A percentile compares a stretch with the other conserved stretches of the same genome.
Conservation (phyloP, 2,888 invertebrate species). For the Athalia rosae region DNA sequence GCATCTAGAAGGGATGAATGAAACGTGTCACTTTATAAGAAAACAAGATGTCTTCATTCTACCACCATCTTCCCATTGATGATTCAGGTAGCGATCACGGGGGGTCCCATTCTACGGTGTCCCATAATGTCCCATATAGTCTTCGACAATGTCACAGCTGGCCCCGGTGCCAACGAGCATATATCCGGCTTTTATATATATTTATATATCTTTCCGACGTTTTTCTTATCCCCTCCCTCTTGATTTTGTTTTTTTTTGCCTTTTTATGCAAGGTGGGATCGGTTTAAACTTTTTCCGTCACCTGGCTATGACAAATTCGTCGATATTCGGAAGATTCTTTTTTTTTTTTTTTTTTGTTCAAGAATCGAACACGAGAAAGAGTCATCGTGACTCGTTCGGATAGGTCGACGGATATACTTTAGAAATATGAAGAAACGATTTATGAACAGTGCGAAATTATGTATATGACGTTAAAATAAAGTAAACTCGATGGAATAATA, state of each 20-base stretch:
- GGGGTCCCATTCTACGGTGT: constrained; percentile 46
- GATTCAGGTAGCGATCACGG: constrained; percentile 45
- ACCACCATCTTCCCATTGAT: constrained; percentile 32
- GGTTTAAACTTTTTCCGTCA: constrained; percentile 52
- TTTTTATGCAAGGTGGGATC: not conserved
- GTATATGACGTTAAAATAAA: too few species aligned
- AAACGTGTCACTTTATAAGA: not conserved
- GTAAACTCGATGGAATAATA: too few species aligned
- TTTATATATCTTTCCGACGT: constrained; percentile 30
- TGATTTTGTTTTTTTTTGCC: constrained; percentile 35
- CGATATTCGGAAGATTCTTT: not conserved
- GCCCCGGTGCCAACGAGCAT: constrained; percentile 57
- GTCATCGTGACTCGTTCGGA: too few species aligned
- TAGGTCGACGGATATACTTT: too few species aligned
- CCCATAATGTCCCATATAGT: constrained; percentile 46
- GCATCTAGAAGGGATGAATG: constrained; percentile 1
- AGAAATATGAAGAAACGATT: too few species aligned
- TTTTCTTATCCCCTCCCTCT: constrained; percentile 44
- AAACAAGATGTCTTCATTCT: constrained; percentile 13
- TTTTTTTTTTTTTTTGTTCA: not conserved
- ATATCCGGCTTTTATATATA: constrained; percentile 61
- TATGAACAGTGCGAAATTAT: too few species aligned
- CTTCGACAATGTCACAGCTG: constrained; percentile 42
- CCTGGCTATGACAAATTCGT: constrained; percentile 69
- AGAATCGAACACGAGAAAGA: not conserved